Conservation (phyloP, 2,113 vertebrate genomes). For the Toxotes chatareus region DNA sequence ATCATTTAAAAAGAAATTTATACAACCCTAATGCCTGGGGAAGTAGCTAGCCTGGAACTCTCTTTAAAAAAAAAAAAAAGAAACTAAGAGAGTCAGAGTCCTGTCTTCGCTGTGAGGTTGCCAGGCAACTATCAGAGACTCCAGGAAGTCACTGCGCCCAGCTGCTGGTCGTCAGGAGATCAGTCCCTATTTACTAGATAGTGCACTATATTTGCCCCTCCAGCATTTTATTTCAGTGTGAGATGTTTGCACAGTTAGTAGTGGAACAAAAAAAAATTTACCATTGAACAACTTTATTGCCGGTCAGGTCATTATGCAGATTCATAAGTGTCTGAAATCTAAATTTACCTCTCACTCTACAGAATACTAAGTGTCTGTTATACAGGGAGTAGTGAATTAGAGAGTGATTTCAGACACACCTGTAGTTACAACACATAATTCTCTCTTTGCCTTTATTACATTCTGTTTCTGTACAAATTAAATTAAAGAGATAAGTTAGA, state of each 20-base stretch:
- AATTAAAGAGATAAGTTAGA: neutral
- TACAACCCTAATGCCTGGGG: too few species aligned
- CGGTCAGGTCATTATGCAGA: neutral
- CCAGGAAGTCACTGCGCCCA: constrained; percentile 3
- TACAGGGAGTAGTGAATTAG: neutral
- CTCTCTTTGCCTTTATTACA: neutral
- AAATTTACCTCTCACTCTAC: neutral
- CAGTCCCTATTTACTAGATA: constrained; percentile 5
- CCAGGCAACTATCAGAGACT: neutral
- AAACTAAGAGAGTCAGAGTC: neutral
- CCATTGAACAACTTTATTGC: neutral
- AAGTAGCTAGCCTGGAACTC: too few species aligned
- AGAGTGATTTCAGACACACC: neutral
- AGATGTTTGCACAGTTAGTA: neutral
- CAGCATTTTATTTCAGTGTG: neutral
- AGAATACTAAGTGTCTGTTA: neutral
- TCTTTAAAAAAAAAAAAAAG: too few species aligned
- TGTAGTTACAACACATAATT: neutral
- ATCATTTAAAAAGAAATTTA: too few species aligned
- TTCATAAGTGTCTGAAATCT: neutral
- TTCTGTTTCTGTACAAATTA: neutral
- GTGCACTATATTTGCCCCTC: neutral
- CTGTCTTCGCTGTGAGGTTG: constrained; percentile 28
- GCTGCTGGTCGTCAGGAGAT: constrained; percentile 13
- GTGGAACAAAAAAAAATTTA: neutral